Conservation (phyloP, 1,140 invertebrate species). For the Formica exsecta region DNA sequence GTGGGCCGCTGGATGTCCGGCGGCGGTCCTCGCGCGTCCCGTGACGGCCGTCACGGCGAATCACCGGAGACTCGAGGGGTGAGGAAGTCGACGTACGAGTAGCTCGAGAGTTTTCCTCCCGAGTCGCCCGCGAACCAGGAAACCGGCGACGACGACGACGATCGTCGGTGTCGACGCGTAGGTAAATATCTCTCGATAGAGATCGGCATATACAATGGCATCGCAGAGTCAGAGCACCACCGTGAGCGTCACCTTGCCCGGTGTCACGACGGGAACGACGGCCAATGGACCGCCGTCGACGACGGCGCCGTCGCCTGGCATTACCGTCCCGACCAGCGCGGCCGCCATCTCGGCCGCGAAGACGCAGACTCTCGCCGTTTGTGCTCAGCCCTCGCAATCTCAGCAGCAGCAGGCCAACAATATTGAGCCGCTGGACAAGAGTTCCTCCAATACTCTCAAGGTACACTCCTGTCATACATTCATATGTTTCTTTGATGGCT, state of each 20-base stretch:
- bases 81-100: slow-evolving; percentile 32
- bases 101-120: not conserved
- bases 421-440: slow-evolving; percentile 84
- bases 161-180: not conserved
- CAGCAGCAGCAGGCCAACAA: slow-evolving; percentile 80
- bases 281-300: slow-evolving; percentile 70
- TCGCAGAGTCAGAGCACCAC: slow-evolving; percentile 77
- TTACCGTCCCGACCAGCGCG: slow-evolving; percentile 51
- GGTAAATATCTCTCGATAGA: not conserved
- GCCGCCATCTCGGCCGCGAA: slow-evolving; percentile 47
- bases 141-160: not conserved
- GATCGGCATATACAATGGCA: slow-evolving; percentile 75
- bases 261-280: not conserved
- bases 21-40: slow-evolving; percentile 37
- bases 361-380: slow-evolving; percentile 38
- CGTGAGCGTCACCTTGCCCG: slow-evolving; percentile 65
- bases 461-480: slow-evolving; percentile 64
- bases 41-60: slow-evolving; percentile 8
- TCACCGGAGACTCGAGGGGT: slow-evolving; percentile 27
- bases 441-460: slow-evolving; percentile 85
- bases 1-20: slow-evolving; percentile 24
- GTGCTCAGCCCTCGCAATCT: slow-evolving; percentile 47
- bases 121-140: not conserved
- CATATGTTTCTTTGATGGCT: not conserved
- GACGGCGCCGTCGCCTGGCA: slow-evolving; percentile 25